Percentiles rank a stretch among this genome's conserved stretches.
These are phyloP conservation scores for Trematomus loennbergii DNA, from an alignment of 2,113 vertebrate genomes.

Conservation along the genomic window DNA sequence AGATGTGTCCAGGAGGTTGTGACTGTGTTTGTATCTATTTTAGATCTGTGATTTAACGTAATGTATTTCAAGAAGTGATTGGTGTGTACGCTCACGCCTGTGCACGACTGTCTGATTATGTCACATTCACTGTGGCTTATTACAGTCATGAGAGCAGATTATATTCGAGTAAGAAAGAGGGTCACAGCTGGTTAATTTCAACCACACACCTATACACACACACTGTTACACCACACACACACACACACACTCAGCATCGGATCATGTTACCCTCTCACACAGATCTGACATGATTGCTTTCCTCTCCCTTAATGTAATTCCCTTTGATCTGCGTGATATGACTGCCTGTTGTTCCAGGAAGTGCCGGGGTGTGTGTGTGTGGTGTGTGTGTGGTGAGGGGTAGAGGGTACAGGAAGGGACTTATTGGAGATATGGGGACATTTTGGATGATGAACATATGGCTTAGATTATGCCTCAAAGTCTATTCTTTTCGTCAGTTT, in stretches of 20 bases:
- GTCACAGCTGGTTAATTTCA: conserved; percentile 19
- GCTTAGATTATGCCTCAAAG: neutral
- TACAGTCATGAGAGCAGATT: conserved; percentile 38
- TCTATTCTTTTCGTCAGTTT: too few species aligned
- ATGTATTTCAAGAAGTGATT: neutral
- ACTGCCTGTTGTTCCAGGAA: conserved; percentile 65
- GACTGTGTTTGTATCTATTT: conserved; percentile 26
- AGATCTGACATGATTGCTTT: conserved; percentile 66
- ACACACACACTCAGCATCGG: conserved; percentile 17
- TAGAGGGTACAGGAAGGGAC: neutral
- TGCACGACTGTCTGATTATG: conserved; percentile 8
- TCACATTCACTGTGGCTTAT: conserved; percentile 25
- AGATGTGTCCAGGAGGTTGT: conserved; percentile 28
- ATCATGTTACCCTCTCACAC: conserved; percentile 59
- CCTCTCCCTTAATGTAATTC: conserved; percentile 66
- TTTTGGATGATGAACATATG: neutral
- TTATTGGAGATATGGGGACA: neutral
- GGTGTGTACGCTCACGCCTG: neutral
- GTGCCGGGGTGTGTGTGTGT: conserved; percentile 18
- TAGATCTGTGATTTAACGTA: conserved; percentile 7
- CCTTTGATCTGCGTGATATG: conserved; percentile 63
- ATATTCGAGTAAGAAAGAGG: conserved; percentile 13
- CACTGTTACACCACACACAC: conserved; percentile 4
- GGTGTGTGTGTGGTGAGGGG: neutral
- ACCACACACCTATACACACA: conserved; percentile 32